These are phyloP conservation scores for Rachycentron canadum DNA, from an alignment of 2,797 vertebrate species.

Conservation along the genomic window DNA sequence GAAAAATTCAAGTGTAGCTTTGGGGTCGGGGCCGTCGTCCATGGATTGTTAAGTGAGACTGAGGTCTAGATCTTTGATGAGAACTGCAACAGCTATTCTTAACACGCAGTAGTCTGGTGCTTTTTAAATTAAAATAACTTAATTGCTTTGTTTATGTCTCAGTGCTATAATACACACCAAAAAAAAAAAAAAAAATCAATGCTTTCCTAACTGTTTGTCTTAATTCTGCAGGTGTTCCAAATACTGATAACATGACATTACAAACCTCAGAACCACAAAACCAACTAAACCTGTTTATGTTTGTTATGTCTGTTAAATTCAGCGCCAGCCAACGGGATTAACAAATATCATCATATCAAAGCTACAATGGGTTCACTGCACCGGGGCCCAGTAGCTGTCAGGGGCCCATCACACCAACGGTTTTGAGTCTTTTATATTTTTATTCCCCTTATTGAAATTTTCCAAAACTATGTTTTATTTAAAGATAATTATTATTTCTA, in stretches of 20 bases:
- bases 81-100: background rate
- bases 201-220: background rate
- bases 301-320: too few relatives aligned
- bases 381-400: too few relatives aligned
- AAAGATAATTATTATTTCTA: too few relatives aligned
- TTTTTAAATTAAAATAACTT: background rate
- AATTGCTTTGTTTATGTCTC: background rate
- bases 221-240: background rate
- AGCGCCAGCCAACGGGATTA: too few relatives aligned
- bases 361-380: too few relatives aligned
- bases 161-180: background rate
- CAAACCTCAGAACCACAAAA: too few relatives aligned
- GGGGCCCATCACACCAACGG: too few relatives aligned
- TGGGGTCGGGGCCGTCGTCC: background rate
- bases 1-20: background rate
- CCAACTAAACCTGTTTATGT: too few relatives aligned
- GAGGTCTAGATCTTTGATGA: conserved; percentile 3
- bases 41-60: background rate
- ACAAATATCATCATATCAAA: too few relatives aligned
- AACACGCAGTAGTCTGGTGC: background rate
- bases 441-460: too few relatives aligned
- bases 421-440: too few relatives aligned
- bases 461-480: too few relatives aligned
- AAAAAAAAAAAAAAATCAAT: background rate
- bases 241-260: background rate